Evolutionary conservation across 2,113 vertebrate genomes (phyloP), one percentile per base, ranked within the genome.

Genomic region (Bettongia penicillata): DNA sequence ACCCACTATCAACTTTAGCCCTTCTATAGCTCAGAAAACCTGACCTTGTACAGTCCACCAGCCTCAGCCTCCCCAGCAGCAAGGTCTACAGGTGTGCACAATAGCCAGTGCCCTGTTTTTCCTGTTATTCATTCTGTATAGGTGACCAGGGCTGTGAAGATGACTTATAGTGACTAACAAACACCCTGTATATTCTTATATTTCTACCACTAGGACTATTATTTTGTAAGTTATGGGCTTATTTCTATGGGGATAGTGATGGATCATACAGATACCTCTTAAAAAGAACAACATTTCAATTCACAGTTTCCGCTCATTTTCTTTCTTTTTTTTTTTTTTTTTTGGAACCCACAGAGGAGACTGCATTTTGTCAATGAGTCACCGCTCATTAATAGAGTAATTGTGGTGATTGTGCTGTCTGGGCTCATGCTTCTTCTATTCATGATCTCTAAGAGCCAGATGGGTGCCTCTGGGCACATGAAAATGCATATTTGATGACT

Each of bases 401-500:
- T 90, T 61, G 68, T 8, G 92, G 49, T 24, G 7, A 84, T 92
- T 91, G 94, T 91, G 48, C 57, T 37, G 1, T 53, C 8, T 90
- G 91, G 43, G 43, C 57, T 95, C 94, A 49, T 1, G 0, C 93
- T 91, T 43, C 92, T 49, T 0, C 0, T 37, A 57, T 49, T 52
- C 25, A 37, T 77, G 51, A 49, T 48, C 8, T 0, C 0, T 19
- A 97, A 55, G 91, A 43, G 25, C 89, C 49, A 22, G 28, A 24
- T 93, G 50, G 68, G 1, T 28, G 10, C 6, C 0, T 90, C 90
- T 51, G 11, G 92, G 50, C n/a, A 9, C 26, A 91, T 91, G 90
- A 95, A 52, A 92, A 84, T 31, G 5, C 2, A 49, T 77, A 11
- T 96, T 96, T 96, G 93, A 92, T 93, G 53, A 31, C 93, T 77